Evolutionary conservation across 2,113 vertebrate species (phyloP).

Genomic region (Toxostoma redivivum): DNA sequence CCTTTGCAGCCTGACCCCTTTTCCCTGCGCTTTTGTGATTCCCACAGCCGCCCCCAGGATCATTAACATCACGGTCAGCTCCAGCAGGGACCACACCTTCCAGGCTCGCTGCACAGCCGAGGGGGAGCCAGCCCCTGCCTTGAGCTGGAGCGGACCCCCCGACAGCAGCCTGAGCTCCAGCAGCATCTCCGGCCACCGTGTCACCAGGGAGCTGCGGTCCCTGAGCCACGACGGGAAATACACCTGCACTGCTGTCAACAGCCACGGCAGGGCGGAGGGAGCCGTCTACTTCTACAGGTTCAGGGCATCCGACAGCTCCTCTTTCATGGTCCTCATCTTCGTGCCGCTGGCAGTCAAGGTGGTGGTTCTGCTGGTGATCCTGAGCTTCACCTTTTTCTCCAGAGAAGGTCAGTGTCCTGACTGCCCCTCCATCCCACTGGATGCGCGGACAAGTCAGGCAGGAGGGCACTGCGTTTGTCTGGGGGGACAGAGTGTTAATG

Average conservation of each 20-base stretch:
- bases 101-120: conserved; percentile 82
- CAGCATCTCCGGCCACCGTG: conserved; percentile 52
- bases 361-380: conserved; percentile 52
- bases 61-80: conserved; percentile 79
- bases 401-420: not conserved
- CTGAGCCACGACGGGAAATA: conserved; percentile 82
- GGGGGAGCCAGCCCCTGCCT: conserved; percentile 81
- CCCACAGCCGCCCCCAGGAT: conserved; percentile 84
- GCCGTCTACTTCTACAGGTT: conserved; percentile 74
- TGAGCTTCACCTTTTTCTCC: not conserved
- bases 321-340: conserved; percentile 15
- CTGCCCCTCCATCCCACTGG: not conserved
- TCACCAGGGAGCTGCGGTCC: conserved; percentile 77
- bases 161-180: not conserved
- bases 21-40: not conserved
- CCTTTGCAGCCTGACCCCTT: not conserved
- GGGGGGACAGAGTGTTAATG: accelerated
- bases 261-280: conserved; percentile 68
- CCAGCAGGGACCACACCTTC: conserved; percentile 62
- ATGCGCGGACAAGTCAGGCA: not conserved
- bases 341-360: conserved; percentile 61
- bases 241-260: conserved; percentile 81
- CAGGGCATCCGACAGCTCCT: conserved; percentile 4
- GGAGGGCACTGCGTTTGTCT: not conserved
- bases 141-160: conserved; percentile 77